Percentiles rank a stretch among this genome's conserved stretches.
phyloP scores from a whole-genome alignment of 2,113 vertebrate genomes.

The Limnothrissa miodon region DNA sequence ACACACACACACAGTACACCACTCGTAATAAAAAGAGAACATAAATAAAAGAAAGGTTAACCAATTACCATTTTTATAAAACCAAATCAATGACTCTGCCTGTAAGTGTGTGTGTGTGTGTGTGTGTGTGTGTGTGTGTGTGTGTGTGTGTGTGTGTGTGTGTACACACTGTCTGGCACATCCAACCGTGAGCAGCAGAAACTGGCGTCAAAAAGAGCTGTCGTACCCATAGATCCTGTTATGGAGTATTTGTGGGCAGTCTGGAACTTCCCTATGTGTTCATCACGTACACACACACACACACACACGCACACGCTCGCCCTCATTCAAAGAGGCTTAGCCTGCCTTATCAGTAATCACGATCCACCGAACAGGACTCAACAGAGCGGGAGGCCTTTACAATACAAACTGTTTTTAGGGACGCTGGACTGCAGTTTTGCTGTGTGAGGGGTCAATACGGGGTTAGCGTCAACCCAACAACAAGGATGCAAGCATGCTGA shows the following conservation, averaged over 20 bases:
- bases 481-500: background rate
- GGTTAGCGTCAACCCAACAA: constrained; percentile 28
- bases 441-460: background rate
- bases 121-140: too few species aligned
- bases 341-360: constrained; percentile 28
- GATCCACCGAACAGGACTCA: constrained; percentile 38
- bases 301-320: background rate
- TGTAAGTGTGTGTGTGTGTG: background rate
- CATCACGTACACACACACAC: background rate
- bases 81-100: background rate
- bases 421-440: background rate
- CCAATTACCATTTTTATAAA: background rate
- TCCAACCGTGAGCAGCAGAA: too few species aligned
- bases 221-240: background rate
- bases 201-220: background rate
- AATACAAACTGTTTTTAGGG: constrained; percentile 37
- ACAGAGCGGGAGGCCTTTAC: constrained; percentile 30
- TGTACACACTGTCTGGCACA: background rate
- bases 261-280: background rate
- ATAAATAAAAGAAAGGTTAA: too few species aligned
- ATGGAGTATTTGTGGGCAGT: background rate
- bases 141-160: background rate
- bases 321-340: constrained; percentile 34
- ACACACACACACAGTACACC: background rate
- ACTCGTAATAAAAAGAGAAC: background rate